Conservation (phyloP, 2,113 vertebrate genomes). For the Labeo catla region DNA sequence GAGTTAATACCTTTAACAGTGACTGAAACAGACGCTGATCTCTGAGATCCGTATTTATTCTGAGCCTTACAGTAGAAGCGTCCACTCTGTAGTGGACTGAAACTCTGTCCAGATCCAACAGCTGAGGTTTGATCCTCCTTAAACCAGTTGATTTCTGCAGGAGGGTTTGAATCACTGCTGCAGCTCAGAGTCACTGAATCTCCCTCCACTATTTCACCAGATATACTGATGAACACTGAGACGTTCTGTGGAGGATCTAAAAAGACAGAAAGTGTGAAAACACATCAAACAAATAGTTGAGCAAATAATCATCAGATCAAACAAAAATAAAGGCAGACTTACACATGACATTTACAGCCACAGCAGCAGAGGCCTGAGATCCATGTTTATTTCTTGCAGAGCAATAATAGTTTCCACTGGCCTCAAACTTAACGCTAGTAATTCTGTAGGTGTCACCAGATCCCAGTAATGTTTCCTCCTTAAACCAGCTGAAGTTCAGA, state of each 20-base stretch:
- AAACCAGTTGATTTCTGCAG: neutral
- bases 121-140: too few relatives aligned
- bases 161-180: slow-evolving; percentile 2
- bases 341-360: slow-evolving; percentile 11
- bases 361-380: neutral
- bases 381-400: neutral
- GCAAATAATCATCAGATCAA: too few relatives aligned
- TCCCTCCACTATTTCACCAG: slow-evolving; percentile 4
- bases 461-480: neutral
- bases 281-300: too few relatives aligned
- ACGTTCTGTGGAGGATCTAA: too few relatives aligned
- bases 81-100: too few relatives aligned
- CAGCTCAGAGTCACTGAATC: slow-evolving; percentile 48
- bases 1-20: too few relatives aligned
- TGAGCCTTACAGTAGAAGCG: too few relatives aligned
- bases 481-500: slow-evolving; percentile 1
- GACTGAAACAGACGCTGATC: too few relatives aligned
- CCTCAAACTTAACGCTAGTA: neutral
- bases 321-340: too few relatives aligned
- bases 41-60: too few relatives aligned
- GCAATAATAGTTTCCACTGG: slow-evolving; percentile 33
- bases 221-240: too few relatives aligned
- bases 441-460: neutral
- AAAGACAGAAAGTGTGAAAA: neutral
- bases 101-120: too few relatives aligned